Percentiles rank a stretch among this genome's conserved stretches.
phyloP scores from a whole-genome alignment of 1,140 invertebrate genomes.

The Drosophila busckii region DNA sequence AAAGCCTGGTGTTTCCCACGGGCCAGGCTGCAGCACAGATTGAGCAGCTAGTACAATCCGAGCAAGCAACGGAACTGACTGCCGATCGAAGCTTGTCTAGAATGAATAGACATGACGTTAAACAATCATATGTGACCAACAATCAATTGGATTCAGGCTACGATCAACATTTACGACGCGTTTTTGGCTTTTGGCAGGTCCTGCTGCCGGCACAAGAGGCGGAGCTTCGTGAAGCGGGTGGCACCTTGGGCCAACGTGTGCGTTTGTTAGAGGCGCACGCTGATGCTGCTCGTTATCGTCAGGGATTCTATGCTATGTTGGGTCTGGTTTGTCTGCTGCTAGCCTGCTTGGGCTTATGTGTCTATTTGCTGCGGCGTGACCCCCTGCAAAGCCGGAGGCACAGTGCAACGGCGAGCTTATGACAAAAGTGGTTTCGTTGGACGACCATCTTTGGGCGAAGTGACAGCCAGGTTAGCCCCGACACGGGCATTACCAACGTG shows the following conservation, averaged over 20 bases:
- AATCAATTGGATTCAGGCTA: constrained; percentile 61
- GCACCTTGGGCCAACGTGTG: constrained; percentile 44
- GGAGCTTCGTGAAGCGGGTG: constrained; percentile 12
- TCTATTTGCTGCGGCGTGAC: constrained; percentile 63
- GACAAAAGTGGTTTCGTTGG: constrained; percentile 78
- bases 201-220: constrained; percentile 45
- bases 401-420: constrained; percentile 53
- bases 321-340: constrained; percentile 63
- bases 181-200: constrained; percentile 72
- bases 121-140: constrained; percentile 30
- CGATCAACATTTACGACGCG: constrained; percentile 51
- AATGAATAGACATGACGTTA: constrained; percentile 48
- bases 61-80: constrained; percentile 10
- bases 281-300: constrained; percentile 69
- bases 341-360: constrained; percentile 60
- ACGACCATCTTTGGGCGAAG: constrained; percentile 61
- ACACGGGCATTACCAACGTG: constrained; percentile 58
- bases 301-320: constrained; percentile 74
- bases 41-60: constrained; percentile 38
- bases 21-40: constrained; percentile 39
- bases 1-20: constrained; percentile 1
- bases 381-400: constrained; percentile 27
- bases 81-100: constrained; percentile 57
- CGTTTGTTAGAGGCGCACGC: constrained; percentile 57
- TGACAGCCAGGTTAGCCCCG: constrained; percentile 28